These are phyloP conservation scores for Petrophora chlorosata DNA, from an alignment of 2,888 invertebrate species.

Conservation along the genomic window DNA sequence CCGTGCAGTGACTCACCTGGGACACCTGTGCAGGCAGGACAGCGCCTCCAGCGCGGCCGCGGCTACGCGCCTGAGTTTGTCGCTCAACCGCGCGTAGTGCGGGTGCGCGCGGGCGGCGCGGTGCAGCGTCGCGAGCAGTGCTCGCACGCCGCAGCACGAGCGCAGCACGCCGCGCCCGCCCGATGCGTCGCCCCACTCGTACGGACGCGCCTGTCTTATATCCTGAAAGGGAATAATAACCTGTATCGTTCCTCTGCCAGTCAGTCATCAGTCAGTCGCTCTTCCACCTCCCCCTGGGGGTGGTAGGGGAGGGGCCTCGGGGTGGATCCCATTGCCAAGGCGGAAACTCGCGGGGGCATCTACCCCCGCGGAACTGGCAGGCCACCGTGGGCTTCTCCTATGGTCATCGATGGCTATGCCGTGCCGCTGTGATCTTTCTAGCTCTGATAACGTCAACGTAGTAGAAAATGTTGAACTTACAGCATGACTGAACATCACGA, in stretches of 20 bases:
- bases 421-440: too few relatives aligned
- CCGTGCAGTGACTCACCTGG: conserved; percentile 19
- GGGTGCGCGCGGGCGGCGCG: conserved; percentile 38
- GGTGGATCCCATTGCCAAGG: too few relatives aligned
- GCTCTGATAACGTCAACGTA: too few relatives aligned
- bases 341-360: too few relatives aligned
- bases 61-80: conserved; percentile 39
- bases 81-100: conserved; percentile 46
- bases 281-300: too few relatives aligned
- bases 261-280: too few relatives aligned
- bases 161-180: conserved; percentile 52
- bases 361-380: too few relatives aligned
- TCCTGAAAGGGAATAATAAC: conserved; percentile 49
- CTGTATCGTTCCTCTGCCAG: too few relatives aligned
- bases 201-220: conserved; percentile 45
- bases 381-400: too few relatives aligned
- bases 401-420: too few relatives aligned
- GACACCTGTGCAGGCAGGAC: conserved; percentile 30
- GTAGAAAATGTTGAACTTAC: conserved; percentile 46
- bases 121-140: conserved; percentile 39
- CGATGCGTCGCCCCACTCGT: conserved; percentile 54
- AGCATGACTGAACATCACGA: conserved; percentile 54
- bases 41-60: conserved; percentile 44
- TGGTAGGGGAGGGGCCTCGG: too few relatives aligned
- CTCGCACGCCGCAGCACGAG: conserved; percentile 49